Evolutionary conservation across 64 coral and sea anemone species (phyloP).

Genomic region (Montipora capricornis): DNA sequence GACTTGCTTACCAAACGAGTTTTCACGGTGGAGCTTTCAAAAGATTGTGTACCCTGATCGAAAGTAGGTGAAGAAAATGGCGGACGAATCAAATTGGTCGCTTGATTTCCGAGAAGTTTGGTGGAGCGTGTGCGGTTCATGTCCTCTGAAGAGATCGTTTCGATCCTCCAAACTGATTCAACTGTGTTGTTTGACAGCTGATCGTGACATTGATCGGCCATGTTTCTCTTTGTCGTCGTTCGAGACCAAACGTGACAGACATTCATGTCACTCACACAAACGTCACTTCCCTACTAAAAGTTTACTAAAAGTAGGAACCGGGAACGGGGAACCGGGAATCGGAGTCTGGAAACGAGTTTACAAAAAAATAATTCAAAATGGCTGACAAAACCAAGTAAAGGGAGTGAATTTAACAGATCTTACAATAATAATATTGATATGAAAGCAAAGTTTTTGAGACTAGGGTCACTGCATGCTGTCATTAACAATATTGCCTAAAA

Average conservation of each 20-base stretch:
- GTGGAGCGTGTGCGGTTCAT: background rate
- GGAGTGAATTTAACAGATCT: too few relatives aligned
- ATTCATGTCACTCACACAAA: too few relatives aligned
- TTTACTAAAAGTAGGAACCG: too few relatives aligned
- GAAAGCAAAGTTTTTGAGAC: too few relatives aligned
- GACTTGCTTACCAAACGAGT: conserved; percentile 81
- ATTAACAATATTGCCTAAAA: too few relatives aligned
- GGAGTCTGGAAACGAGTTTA: too few relatives aligned
- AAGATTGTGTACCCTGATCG: background rate
- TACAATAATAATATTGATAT: too few relatives aligned
- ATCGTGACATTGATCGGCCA: background rate
- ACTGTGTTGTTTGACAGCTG: background rate
- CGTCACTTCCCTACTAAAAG: too few relatives aligned
- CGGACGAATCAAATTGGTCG: background rate
- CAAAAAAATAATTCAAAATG: too few relatives aligned
- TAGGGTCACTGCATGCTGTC: too few relatives aligned
- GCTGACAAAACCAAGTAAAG: too few relatives aligned
- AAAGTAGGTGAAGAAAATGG: conserved; percentile 29
- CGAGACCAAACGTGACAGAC: background rate
- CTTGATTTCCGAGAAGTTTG: background rate
- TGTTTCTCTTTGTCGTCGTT: background rate
- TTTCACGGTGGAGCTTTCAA: conserved; percentile 19
- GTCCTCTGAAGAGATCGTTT: conserved; percentile 5
- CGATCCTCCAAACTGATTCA: background rate
- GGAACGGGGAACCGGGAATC: too few relatives aligned